Conservation (phyloP, 2,888 invertebrate species). For the Leucozona laternaria region DNA sequence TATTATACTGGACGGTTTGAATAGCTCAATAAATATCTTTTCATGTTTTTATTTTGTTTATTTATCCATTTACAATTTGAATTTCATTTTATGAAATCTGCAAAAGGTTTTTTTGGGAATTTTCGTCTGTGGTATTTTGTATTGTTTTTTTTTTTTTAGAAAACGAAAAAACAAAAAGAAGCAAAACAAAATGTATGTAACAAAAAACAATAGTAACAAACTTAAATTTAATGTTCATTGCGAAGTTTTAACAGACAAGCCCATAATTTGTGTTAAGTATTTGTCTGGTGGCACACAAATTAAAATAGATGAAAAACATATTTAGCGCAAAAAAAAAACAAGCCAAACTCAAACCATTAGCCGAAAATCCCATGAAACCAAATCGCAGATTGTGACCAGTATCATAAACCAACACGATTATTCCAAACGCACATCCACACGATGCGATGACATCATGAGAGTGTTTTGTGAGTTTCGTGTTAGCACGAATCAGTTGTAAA, state of each 20-base stretch:
- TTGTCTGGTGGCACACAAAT: neutral
- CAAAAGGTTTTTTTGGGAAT: constrained; percentile 55
- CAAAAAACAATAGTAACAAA: constrained; percentile 4
- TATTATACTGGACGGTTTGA: constrained; percentile 82
- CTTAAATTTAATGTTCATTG: constrained; percentile 10
- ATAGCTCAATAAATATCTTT: constrained; percentile 58
- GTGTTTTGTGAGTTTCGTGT: constrained; percentile 79
- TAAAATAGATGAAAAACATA: neutral
- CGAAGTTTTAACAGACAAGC: neutral
- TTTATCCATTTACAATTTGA: constrained; percentile 63
- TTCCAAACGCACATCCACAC: constrained; percentile 67
- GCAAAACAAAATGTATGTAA: neutral
- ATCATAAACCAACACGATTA: constrained; percentile 82
- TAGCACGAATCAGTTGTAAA: constrained; percentile 84
- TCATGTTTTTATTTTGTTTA: constrained; percentile 24
- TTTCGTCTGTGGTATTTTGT: constrained; percentile 15
- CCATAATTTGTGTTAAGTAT: neutral
- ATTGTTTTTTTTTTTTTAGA: neutral
- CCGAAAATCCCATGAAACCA: constrained; percentile 45
- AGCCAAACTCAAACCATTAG: constrained; percentile 15
- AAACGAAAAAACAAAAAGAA: neutral
- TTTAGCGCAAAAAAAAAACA: neutral
- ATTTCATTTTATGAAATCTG: constrained; percentile 58
- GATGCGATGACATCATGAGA: constrained; percentile 71
- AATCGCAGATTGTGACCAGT: constrained; percentile 79